Conservation (phyloP, 1,140 invertebrate genomes). For the Luehdorfia chinensis region DNA sequence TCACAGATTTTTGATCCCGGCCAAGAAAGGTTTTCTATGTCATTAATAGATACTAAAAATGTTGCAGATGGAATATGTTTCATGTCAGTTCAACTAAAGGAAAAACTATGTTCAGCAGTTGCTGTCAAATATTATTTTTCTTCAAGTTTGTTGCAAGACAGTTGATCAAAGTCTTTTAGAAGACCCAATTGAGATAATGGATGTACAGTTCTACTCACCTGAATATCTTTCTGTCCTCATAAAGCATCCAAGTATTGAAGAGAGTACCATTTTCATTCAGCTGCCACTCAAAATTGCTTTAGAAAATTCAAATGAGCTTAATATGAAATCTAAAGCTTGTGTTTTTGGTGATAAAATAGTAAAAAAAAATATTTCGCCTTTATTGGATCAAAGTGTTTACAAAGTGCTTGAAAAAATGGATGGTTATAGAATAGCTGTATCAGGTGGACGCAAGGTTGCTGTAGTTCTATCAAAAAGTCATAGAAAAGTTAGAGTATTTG, state of each 20-base stretch:
- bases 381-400: constrained; percentile 70
- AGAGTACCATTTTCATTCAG: constrained; percentile 81
- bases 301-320: constrained; percentile 67
- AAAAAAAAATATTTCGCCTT: constrained; percentile 71
- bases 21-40: constrained; percentile 61
- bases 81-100: constrained; percentile 57
- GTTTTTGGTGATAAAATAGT: constrained; percentile 74
- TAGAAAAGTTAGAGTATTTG: constrained; percentile 90
- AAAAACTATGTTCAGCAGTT: constrained; percentile 40
- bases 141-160: constrained; percentile 49
- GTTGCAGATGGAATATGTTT: constrained; percentile 60
- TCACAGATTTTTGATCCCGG: constrained; percentile 60
- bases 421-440: constrained; percentile 87
- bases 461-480: constrained; percentile 89
- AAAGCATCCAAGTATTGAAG: constrained; percentile 75
- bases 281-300: constrained; percentile 77
- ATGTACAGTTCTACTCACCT: constrained; percentile 90
- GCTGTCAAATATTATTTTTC: constrained; percentile 56
- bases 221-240: constrained; percentile 87
- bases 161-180: constrained; percentile 41
- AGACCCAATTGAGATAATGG: constrained; percentile 72
- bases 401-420: constrained; percentile 86
- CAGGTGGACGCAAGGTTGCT: constrained; percentile 91
- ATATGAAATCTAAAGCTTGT: constrained; percentile 69
- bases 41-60: constrained; percentile 47